Percentiles rank a stretch among this genome's conserved stretches.
phyloP scores from a whole-genome alignment of 2,797 vertebrate genomes.

The Amazonetta brasiliensis region DNA sequence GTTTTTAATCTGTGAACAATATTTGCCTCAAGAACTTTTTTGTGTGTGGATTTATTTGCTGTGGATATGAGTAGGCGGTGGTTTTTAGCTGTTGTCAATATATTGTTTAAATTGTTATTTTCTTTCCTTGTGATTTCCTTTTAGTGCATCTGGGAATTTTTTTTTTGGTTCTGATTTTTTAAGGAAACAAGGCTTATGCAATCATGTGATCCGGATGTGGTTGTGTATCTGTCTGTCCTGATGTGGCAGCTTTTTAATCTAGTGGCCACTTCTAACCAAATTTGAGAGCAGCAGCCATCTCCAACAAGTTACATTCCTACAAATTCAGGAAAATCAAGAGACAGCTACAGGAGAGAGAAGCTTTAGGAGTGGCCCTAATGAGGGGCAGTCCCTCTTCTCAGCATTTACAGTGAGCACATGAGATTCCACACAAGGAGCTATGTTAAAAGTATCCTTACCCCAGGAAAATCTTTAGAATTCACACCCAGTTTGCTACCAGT shows the following conservation, averaged over 20 bases:
- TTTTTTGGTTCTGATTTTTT: neutral
- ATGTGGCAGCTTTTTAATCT: neutral
- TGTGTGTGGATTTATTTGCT: neutral
- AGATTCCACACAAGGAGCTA: neutral
- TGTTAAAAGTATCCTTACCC: neutral
- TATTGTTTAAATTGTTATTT: neutral
- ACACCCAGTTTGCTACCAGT: neutral
- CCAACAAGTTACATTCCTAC: neutral
- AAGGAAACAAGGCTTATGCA: neutral
- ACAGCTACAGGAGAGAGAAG: fast-evolving
- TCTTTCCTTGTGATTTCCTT: neutral
- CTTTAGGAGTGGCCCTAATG: neutral
- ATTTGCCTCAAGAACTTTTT: neutral
- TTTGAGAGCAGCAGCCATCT: neutral
- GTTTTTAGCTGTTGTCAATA: neutral
- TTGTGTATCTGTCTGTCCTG: neutral
- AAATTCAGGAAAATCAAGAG: neutral
- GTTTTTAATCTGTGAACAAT: neutral
- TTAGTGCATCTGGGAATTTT: neutral
- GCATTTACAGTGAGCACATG: neutral
- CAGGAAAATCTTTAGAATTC: neutral
- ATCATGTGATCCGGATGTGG: neutral
- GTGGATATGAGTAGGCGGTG: neutral
- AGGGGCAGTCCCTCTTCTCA: neutral
- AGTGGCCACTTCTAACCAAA: neutral